Conservation (phyloP, 1,140 invertebrate species). For the Plutomurus gul region DNA sequence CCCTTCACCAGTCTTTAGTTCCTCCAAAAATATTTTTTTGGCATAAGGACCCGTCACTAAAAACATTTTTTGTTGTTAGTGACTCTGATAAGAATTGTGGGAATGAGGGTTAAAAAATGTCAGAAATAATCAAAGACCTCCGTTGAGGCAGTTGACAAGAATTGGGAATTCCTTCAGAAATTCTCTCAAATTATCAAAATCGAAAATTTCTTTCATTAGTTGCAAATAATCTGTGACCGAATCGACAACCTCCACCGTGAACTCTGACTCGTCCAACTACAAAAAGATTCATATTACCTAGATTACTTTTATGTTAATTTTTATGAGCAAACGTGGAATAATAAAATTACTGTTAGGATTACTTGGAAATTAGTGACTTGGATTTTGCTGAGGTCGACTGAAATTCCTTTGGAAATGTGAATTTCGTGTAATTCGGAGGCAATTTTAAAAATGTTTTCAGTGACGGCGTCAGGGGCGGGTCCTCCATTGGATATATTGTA, state of each 20-base stretch:
- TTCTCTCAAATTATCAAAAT: conserved; percentile 80
- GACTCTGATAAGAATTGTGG: too few relatives aligned
- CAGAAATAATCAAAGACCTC: conserved; percentile 66
- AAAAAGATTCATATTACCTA: conserved; percentile 53
- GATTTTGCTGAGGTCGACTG: conserved; percentile 75
- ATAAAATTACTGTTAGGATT: too few relatives aligned
- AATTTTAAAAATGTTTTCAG: conserved; percentile 84
- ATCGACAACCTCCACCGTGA: conserved; percentile 90
- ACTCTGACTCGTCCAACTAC: conserved; percentile 72
- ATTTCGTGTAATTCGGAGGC: conserved; percentile 80
- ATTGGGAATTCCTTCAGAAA: conserved; percentile 75
- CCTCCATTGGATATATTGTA: conserved; percentile 97
- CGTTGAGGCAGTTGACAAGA: conserved; percentile 91
- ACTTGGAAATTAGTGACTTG: conserved; percentile 67
- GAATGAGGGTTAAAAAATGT: background rate
- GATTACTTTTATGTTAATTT: too few relatives aligned
- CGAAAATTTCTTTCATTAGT: conserved; percentile 97
- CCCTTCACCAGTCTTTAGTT: conserved; percentile 73
- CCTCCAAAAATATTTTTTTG: conserved; percentile 81
- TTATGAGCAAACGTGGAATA: too few relatives aligned
- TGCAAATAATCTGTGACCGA: conserved; percentile 86
- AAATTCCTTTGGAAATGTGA: conserved; percentile 74
- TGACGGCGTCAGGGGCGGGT: conserved; percentile 89
- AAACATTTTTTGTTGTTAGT: too few relatives aligned
- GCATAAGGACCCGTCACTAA: conserved; percentile 96